phyloP scores from a whole-genome alignment of 2,888 invertebrate genomes.

The Xanthia togata region DNA sequence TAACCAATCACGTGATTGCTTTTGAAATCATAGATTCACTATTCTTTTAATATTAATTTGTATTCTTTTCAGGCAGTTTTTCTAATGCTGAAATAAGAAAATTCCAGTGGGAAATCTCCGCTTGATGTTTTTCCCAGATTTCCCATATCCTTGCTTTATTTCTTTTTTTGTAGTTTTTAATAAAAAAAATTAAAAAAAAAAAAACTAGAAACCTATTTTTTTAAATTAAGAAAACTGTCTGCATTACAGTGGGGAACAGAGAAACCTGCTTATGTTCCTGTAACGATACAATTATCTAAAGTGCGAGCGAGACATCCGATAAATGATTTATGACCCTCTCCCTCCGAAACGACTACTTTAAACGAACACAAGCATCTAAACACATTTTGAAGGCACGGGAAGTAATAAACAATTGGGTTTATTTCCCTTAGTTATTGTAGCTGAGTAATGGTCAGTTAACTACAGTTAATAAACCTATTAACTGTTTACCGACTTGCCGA shows the following conservation, averaged over 20 bases:
- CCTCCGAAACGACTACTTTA: neutral
- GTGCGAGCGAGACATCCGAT: neutral
- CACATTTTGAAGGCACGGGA: constrained; percentile 44
- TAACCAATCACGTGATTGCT: neutral
- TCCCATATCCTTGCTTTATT: neutral
- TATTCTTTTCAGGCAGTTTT: neutral
- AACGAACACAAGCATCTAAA: constrained; percentile 39
- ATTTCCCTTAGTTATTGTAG: constrained; percentile 39
- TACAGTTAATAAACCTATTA: constrained; percentile 51
- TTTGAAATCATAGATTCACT: neutral
- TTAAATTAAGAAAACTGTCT: neutral
- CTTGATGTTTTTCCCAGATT: no score
- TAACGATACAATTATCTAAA: neutral
- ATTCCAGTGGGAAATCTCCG: neutral
- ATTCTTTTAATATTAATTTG: neutral
- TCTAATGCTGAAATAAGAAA: neutral
- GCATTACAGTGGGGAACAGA: neutral
- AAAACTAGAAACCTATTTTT: no score
- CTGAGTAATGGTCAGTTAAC: constrained; percentile 54
- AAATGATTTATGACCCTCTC: constrained; percentile 10
- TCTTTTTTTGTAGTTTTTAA: no score
- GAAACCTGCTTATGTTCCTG: neutral
- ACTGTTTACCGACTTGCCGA: constrained; percentile 27
- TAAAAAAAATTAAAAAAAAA: no score
- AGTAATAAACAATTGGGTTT: constrained; percentile 47